Percentiles rank a stretch among this genome's conserved stretches.
These are phyloP conservation scores for Sturmia bella DNA, from an alignment of 2,888 invertebrate species.

Conservation along the genomic window DNA sequence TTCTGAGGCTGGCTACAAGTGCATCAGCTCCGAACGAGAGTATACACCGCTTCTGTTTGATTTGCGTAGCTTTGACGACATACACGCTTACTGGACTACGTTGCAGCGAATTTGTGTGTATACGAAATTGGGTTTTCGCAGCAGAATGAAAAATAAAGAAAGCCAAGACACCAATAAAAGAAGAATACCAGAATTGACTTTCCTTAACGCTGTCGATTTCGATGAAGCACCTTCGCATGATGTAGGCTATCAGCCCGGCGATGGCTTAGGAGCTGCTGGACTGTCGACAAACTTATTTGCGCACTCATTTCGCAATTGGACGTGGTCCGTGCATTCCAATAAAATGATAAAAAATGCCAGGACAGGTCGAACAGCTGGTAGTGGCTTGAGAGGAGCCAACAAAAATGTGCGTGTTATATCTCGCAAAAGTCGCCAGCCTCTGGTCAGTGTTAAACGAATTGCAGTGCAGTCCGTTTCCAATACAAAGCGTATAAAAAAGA, in stretches of 20 bases:
- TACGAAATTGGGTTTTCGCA: conserved; percentile 83
- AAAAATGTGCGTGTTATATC: conserved; percentile 54
- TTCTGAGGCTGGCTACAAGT: conserved; percentile 85
- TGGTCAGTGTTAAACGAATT: conserved; percentile 36
- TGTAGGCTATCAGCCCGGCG: conserved; percentile 86
- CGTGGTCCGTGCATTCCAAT: conserved; percentile 80
- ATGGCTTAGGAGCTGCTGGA: conserved; percentile 85
- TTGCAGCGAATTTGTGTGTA: conserved; percentile 86
- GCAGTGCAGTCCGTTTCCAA: conserved; percentile 2
- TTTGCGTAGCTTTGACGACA: conserved; percentile 83
- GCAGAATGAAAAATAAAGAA: conserved; percentile 69
- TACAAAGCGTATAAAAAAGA: conserved; percentile 60
- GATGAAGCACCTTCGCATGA: conserved; percentile 82
- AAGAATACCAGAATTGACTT: conserved; percentile 68
- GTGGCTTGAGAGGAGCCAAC: conserved; percentile 39
- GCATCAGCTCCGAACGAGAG: conserved; percentile 83
- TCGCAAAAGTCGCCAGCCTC: conserved; percentile 50
- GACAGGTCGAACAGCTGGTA: conserved; percentile 57
- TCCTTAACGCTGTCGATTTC: conserved; percentile 73
- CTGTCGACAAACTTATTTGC: conserved; percentile 87
- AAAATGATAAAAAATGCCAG: conserved; percentile 51
- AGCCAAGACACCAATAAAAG: conserved; percentile 5
- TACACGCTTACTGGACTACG: conserved; percentile 87
- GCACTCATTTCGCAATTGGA: conserved; percentile 86
- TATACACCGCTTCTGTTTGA: conserved; percentile 84